Base-by-base conservation (phyloP, 2,113 vertebrate species). In the Eubucco bourcierii region DNA sequence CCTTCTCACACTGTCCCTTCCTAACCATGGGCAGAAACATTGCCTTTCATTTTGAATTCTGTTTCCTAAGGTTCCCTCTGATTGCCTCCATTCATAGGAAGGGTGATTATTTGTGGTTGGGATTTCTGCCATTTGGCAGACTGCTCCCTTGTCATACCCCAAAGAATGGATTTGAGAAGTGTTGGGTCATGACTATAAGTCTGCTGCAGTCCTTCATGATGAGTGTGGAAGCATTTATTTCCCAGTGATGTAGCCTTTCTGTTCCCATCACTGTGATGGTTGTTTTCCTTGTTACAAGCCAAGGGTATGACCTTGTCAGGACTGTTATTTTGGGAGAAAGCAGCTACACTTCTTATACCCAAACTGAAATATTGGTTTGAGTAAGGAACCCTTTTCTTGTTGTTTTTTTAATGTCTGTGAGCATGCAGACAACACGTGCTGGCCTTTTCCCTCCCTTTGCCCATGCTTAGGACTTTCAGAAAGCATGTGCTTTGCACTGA, bases 401-500 rank as follows among this genome's bases (percentile, higher is more conserved):
- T 17, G 15, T 27, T 86, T 33, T 71, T 67, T 33, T 74, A 74
- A 74, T 88, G 85, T 75, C 44, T 25, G 8, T 55, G 10, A 85
- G 87, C 90, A 81, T 63, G 77, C 61, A 90, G 87, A 67, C 52
- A 74, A 71, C 64, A 34, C 2, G 10, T 87, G 34, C 28, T 31
- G 74, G 33, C 67, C 84, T 41, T 31, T n/a, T 3, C 3, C 2
- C 15, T 3, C 21, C 4, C 28, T 56, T 84, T 63, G 63, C 39
- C 72, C 61, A 44, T 24, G 28, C 33, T 41, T 83, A 73, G 23
- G 76, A 79, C 86, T 92, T 78, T 58, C 91, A 71, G 39, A 65
- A 23, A 90, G 91, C 94, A 88, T 83, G 91, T 91, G 82, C 96
- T 96, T 94, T 68, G 58, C 93, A 85, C 77, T 19, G 50, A 71